phyloP scores from a whole-genome alignment of 2,888 invertebrate genomes.

The Diarsia rubi region DNA sequence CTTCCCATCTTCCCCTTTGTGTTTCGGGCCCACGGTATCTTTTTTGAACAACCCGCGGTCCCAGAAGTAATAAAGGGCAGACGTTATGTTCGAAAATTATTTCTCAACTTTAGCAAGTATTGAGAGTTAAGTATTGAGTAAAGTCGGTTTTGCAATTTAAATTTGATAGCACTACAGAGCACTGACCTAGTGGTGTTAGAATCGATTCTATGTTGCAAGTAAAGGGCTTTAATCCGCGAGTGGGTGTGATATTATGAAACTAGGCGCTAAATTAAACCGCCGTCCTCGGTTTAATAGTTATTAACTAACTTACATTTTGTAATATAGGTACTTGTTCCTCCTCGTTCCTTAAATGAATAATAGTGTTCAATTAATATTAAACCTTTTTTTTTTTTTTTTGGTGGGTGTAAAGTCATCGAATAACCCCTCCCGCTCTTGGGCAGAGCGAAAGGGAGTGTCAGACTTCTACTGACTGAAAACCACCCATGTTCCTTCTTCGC shows the following conservation, averaged over 20 bases:
- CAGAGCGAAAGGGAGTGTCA: too few species aligned
- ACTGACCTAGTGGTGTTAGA: constrained; percentile 30
- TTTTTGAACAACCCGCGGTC: too few species aligned
- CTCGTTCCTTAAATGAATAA: constrained; percentile 16
- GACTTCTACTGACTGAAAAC: too few species aligned
- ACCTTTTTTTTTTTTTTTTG: too few species aligned
- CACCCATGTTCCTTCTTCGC: too few species aligned
- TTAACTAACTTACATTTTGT: constrained; percentile 31
- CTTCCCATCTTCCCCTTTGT: too few species aligned
- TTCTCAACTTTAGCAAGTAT: neutral
- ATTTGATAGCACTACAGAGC: constrained; percentile 33
- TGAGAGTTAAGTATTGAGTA: neutral
- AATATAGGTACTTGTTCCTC: constrained; percentile 10
- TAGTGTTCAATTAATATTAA: neutral
- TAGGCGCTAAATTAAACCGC: constrained; percentile 20
- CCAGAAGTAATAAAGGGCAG: neutral
- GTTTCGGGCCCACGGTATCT: too few species aligned
- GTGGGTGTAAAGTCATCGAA: too few species aligned
- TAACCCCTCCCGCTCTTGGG: too few species aligned
- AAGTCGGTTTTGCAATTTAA: constrained; percentile 45
- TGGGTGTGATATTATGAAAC: constrained; percentile 63
- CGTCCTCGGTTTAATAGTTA: constrained; percentile 47
- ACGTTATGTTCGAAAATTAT: neutral
- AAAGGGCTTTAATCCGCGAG: constrained; percentile 58
- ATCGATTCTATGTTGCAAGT: constrained; percentile 50